Evolutionary conservation across 1,140 invertebrate species (phyloP).

Genomic region (Epicauta chinensis): DNA sequence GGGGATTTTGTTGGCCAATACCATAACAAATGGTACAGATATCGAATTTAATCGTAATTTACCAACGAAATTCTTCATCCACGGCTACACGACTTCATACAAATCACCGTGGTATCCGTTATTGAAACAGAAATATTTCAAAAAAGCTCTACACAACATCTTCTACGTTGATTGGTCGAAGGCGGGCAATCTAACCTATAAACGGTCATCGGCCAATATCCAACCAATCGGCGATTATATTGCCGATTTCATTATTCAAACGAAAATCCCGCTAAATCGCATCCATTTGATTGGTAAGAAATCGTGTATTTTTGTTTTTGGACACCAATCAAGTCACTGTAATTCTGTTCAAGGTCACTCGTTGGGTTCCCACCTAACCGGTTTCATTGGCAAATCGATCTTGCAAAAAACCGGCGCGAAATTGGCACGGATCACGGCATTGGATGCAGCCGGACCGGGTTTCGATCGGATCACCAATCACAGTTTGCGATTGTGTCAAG

Average conservation of each 20-base stretch:
- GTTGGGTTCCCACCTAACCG: slow-evolving; percentile 67
- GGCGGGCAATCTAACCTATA: slow-evolving; percentile 17
- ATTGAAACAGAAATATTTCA: slow-evolving; percentile 43
- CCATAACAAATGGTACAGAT: not conserved
- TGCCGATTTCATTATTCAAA: slow-evolving; percentile 21
- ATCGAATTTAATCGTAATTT: not conserved
- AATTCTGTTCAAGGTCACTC: slow-evolving; percentile 69
- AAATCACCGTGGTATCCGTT: slow-evolving; percentile 21
- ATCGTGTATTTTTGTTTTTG: no score
- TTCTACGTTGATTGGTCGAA: slow-evolving; percentile 52
- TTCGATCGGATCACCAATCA: slow-evolving; percentile 43
- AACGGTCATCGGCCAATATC: slow-evolving; percentile 14
- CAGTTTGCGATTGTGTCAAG: slow-evolving; percentile 58
- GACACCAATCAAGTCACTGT: no score
- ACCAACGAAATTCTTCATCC: slow-evolving; percentile 23
- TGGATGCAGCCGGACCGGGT: slow-evolving; percentile 63
- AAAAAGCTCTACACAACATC: slow-evolving; percentile 52
- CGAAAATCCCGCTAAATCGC: slow-evolving; percentile 13
- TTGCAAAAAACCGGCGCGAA: slow-evolving; percentile 31
- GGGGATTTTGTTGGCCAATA: no score
- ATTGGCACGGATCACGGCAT: slow-evolving; percentile 48
- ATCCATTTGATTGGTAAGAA: slow-evolving; percentile 25
- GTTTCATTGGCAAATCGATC: slow-evolving; percentile 55
- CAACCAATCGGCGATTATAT: slow-evolving; percentile 23
- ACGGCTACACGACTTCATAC: slow-evolving; percentile 24